phyloP scores from a whole-genome alignment of 1,140 invertebrate species.

The Oedothorax gibbosus region DNA sequence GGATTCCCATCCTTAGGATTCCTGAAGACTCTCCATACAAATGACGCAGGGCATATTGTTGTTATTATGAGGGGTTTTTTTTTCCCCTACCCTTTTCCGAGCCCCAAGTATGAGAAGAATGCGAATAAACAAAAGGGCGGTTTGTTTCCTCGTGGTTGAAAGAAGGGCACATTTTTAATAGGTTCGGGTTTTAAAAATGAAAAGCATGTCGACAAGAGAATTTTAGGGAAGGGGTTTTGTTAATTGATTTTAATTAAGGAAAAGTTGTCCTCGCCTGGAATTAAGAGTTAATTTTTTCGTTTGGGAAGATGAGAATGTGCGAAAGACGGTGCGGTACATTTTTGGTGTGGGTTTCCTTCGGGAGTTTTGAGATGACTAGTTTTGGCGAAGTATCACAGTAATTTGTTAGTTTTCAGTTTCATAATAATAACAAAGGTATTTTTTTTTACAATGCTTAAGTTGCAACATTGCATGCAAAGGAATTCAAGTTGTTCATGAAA shows the following conservation, averaged over 20 bases:
- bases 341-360: neutral
- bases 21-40: constrained; percentile 27
- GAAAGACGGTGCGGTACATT: neutral
- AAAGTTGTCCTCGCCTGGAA: constrained; percentile 18
- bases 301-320: too few species aligned
- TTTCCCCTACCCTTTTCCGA: neutral
- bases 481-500: too few species aligned
- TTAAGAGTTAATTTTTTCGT: too few species aligned
- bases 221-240: constrained; percentile 1
- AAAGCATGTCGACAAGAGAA: constrained; percentile 30
- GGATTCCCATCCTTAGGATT: too few species aligned
- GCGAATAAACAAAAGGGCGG: constrained; percentile 49
- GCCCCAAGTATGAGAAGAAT: constrained; percentile 44
- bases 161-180: constrained; percentile 30
- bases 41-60: constrained; percentile 52
- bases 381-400: too few species aligned
- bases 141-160: constrained; percentile 28
- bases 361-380: too few species aligned
- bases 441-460: too few species aligned
- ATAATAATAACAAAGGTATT: too few species aligned
- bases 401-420: too few species aligned
- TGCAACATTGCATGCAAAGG: too few species aligned
- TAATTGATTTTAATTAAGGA: constrained; percentile 59
- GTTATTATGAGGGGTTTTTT: constrained; percentile 4
- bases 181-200: constrained; percentile 44